Conservation (phyloP, 2,888 invertebrate genomes). For the Aleiodes testaceus region DNA sequence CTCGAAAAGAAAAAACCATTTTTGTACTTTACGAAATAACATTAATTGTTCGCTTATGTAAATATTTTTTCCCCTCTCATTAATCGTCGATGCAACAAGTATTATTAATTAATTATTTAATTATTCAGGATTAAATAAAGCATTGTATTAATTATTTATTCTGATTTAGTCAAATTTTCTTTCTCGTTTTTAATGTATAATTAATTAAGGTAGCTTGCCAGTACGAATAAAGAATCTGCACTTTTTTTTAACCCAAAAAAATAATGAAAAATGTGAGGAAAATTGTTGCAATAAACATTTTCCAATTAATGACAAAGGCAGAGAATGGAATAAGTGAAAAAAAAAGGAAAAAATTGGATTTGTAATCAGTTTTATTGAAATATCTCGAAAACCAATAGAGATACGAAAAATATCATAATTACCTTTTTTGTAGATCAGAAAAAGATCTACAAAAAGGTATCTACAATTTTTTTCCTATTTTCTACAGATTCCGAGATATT, state of each 20-base stretch:
- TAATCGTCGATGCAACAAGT: constrained; percentile 25
- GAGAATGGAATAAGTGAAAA: no score
- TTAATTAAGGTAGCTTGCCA: constrained; percentile 26
- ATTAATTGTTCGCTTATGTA: constrained; percentile 7
- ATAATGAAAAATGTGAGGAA: no score
- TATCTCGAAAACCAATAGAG: no score
- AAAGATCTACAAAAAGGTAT: not conserved
- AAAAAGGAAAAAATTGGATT: no score
- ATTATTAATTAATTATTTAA: constrained; percentile 32
- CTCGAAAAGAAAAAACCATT: not conserved
- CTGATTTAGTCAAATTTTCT: constrained; percentile 18
- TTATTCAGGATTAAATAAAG: constrained; percentile 15
- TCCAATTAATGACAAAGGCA: no score
- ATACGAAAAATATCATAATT: not conserved
- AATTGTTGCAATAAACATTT: no score
- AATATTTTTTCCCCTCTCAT: constrained; percentile 10
- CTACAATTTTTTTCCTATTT: no score
- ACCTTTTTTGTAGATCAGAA: not conserved
- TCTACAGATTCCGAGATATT: no score
- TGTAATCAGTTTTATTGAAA: no score
- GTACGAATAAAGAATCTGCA: not conserved
- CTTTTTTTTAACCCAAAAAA: no score
- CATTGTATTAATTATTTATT: constrained; percentile 23
- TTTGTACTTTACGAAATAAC: not conserved
- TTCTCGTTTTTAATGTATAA: constrained; percentile 6